Conservation (phyloP, 2,113 vertebrate genomes). For the Cervus canadensis region DNA sequence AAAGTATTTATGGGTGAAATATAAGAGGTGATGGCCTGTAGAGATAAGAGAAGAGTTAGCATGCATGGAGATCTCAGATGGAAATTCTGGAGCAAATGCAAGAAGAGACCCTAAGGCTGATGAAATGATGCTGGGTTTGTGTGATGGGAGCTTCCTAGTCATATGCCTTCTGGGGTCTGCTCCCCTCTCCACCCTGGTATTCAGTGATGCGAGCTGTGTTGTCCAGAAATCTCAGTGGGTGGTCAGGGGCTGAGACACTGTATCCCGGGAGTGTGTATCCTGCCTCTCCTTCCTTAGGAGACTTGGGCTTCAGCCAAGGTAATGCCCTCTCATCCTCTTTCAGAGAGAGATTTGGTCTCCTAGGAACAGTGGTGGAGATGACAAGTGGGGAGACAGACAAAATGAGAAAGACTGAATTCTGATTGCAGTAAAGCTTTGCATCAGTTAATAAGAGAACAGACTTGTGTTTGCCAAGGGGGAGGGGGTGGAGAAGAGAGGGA, state of each 20-base stretch:
- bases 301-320: conserved; percentile 21
- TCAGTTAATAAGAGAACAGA: neutral
- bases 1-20: neutral
- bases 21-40: neutral
- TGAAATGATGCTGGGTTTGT: rapidly evolving
- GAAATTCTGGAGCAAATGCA: too few species aligned
- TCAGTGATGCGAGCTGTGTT: rapidly evolving
- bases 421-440: neutral
- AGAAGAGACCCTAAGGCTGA: neutral
- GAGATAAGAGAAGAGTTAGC: neutral
- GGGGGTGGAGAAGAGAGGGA: neutral
- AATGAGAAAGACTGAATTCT: neutral
- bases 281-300: neutral
- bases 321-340: neutral
- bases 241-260: neutral
- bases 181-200: neutral
- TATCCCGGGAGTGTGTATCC: neutral
- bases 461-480: neutral
- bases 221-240: neutral
- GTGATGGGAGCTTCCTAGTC: neutral
- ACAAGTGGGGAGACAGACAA: neutral
- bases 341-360: neutral
- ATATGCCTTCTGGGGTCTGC: neutral
- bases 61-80: rapidly evolving
- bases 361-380: rapidly evolving